Conservation (phyloP, 2,113 vertebrate genomes). For the Carassius gibelio region DNA sequence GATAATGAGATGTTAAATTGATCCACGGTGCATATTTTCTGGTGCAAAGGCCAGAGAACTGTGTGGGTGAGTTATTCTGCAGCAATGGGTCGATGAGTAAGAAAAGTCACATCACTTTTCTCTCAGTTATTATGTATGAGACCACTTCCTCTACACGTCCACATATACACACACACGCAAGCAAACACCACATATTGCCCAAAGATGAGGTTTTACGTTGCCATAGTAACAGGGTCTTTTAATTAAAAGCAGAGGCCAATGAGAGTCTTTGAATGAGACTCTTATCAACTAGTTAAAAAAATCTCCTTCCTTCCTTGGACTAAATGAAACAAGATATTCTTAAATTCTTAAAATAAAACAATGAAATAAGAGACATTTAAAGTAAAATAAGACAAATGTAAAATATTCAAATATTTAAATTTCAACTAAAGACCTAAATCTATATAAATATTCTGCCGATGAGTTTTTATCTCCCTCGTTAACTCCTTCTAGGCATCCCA, state of each 20-base stretch:
- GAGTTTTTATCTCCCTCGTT: not conserved
- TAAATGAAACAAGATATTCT: not conserved
- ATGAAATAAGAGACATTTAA: no score
- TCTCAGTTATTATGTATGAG: conserved; percentile 8
- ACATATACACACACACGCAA: not conserved
- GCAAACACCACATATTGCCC: not conserved
- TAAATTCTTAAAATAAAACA: no score
- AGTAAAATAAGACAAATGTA: no score
- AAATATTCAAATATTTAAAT: no score
- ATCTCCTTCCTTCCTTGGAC: no score
- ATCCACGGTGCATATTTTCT: not conserved
- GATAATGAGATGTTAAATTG: not conserved
- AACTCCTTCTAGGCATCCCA: conserved; percentile 4
- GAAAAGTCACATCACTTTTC: conserved; percentile 33
- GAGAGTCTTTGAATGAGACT: not conserved
- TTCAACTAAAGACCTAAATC: not conserved
- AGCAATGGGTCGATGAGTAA: not conserved
- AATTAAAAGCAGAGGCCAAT: not conserved
- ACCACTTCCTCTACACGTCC: conserved; percentile 42
- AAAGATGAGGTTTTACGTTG: not conserved
- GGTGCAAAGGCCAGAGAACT: not conserved
- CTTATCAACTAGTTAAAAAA: no score
- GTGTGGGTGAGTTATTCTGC: not conserved
- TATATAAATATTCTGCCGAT: not conserved
- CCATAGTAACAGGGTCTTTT: conserved; percentile 37